phyloP scores from a whole-genome alignment of 2,113 vertebrate genomes.

The Tragelaphus buxtoni region DNA sequence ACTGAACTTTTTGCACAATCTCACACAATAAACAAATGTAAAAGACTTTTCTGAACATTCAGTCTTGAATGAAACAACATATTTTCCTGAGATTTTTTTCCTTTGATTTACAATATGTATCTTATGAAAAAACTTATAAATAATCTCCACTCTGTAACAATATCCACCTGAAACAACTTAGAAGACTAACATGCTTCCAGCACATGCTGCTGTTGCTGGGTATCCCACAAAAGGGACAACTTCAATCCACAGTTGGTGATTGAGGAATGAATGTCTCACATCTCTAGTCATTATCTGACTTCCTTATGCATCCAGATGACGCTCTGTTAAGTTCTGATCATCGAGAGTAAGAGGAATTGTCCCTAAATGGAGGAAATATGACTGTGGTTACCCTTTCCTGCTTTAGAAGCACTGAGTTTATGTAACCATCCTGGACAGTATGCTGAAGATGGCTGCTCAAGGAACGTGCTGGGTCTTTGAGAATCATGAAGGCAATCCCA shows the following conservation, averaged over 20 bases:
- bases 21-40: neutral
- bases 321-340: neutral
- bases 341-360: neutral
- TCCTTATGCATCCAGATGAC: neutral
- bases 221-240: neutral
- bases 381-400: neutral
- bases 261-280: neutral
- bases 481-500: neutral
- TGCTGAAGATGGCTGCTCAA: neutral
- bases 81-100: neutral
- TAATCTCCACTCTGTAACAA: slow-evolving; percentile 12
- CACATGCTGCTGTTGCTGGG: neutral
- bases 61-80: neutral
- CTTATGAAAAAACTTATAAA: neutral
- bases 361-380: neutral
- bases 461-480: neutral
- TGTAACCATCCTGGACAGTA: neutral
- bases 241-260: neutral
- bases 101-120: neutral
- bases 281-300: neutral
- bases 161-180: neutral
- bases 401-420: neutral
- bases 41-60: neutral
- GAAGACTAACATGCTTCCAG: neutral
- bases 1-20: neutral